Base-by-base conservation (phyloP, 2,888 invertebrate species). In the Theretra japonica region DNA sequence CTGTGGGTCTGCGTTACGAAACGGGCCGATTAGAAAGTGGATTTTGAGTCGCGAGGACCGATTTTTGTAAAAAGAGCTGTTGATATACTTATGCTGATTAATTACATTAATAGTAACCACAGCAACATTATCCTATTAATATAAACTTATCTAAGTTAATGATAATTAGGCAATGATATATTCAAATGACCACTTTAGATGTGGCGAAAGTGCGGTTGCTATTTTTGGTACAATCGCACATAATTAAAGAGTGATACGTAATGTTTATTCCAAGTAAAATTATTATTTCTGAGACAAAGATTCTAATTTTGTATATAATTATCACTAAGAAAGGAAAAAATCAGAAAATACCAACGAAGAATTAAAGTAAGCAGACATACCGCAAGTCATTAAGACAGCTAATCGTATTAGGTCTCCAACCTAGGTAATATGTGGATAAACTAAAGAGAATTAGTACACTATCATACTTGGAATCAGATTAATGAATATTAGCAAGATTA, bases 11-110 rank as follows among this genome's bases (percentile, higher is more conserved):
- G n/a, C 6, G 15, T 48, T 62, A 62, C 4, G 48, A 48, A 65
- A 65, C 53, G 53, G 4, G 41, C 23, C 41, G 65, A 41, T 62
- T 65, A 65, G 65, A 65, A 48, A 65, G 41, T 23, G 8, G 62
- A 8, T 21, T 41, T 53, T 53, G 17, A 53, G 53, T 53, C 1
- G 53, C n/a, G 53, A 53, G n/a, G 17, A 58, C 23, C 17, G 3
- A 58, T 53, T 53, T 19, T 41, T 41, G n/a, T 62, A 62, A n/a
- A 21, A 62, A 33, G 33, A 33, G 11, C 41, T 4, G n/a, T 62
- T 62, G 21, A 41, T 4, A 21, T 33, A 21, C n/a, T 41, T 21
- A 62, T 5, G 5, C 41, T 41, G 41, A 41, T 41, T 41, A 15
- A 41, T 41, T 41, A 41, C 15, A 41, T 41, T 41, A 15, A 41